Evolutionary conservation across 2,888 invertebrate species (phyloP).

Genomic region (Eristalis pertinax): DNA sequence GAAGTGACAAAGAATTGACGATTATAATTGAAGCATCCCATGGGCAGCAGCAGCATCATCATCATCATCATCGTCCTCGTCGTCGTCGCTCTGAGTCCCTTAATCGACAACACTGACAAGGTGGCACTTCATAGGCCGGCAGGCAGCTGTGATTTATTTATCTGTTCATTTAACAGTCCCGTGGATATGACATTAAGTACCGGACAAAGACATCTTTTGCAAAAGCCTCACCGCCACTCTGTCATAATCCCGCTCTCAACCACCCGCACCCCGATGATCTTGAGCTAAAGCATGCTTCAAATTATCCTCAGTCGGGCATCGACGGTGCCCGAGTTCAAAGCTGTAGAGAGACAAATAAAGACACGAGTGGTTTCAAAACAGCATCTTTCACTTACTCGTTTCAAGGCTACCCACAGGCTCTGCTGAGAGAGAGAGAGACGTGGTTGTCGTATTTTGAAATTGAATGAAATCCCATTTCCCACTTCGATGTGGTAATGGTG

Average conservation of each 20-base stretch:
- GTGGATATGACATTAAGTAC: conserved; percentile 16
- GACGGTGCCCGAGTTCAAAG: conserved; percentile 1
- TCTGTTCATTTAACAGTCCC: conserved; percentile 25
- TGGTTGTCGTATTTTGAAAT: not conserved
- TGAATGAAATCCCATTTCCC: conserved; percentile 37
- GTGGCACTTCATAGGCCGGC: not conserved
- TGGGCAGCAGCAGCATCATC: not conserved
- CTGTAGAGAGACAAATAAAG: not conserved
- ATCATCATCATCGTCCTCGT: no score
- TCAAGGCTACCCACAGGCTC: not conserved
- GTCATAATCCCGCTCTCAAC: not conserved
- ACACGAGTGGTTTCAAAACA: conserved; percentile 35
- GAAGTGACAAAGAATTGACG: not conserved
- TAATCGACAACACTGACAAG: not conserved
- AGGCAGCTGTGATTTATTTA: conserved; percentile 19
- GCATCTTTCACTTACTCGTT: no score
- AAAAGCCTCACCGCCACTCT: conserved; percentile 12
- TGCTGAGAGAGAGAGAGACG: not conserved
- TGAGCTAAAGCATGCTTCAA: conserved; percentile 37
- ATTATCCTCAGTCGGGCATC: conserved; percentile 10
- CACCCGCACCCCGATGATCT: not conserved
- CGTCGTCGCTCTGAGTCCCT: not conserved
- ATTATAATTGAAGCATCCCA: not conserved
- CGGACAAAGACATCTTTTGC: conserved; percentile 2
- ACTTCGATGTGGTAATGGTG: not conserved